Evolutionary conservation across 2,888 invertebrate species (phyloP), one percentile per base, ranked within the genome.

Genomic region (Trichogramma dendrolimi): DNA sequence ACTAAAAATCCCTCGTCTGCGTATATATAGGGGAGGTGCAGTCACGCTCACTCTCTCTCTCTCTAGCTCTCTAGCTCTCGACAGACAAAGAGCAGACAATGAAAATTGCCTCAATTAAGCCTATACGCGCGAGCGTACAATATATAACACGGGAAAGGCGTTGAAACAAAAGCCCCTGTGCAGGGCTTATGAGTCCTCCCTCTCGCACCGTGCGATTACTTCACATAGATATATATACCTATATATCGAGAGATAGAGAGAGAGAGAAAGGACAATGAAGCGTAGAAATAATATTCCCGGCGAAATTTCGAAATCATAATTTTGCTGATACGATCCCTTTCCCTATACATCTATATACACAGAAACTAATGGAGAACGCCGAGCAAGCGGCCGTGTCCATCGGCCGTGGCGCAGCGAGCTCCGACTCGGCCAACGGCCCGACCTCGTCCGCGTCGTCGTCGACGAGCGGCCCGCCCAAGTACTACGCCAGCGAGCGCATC

Each of bases 291-390:
- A 14, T 11, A 11, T 6, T 14, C 5, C 11, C 4, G 27, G 4
- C 48, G 48, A 48, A 48, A 48, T 48, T 14, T 14, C 27, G 11
- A 11, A 50, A n/a, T 10, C 8, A 50, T 11, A 50, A 11, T 14
- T 50, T 50, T 50, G 10, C 14, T 11, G 14, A 11, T 50, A n/a
- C 2, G 10, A n/a, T 46, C 8, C 62, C 38, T 41, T n/a, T 58
- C 42, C 56, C 6, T 27, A 1, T 27, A 27, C 3, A 27, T 2
- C 27, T 27, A 27, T 27, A 27, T 3, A 80, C 81, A 38, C 81
- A 94, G 94, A 88, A 93, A 70, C 89, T 94, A 73, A 92, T 94
- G 88, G 94, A 94, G 80, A 92, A 91, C 10, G 94, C 94, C 0
- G 94, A 94, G 77, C 88, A 90, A 78, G 92, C 92, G 0, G 92